Evolutionary conservation across 2,113 vertebrate genomes (phyloP).

Genomic region (Ailurus styani): DNA sequence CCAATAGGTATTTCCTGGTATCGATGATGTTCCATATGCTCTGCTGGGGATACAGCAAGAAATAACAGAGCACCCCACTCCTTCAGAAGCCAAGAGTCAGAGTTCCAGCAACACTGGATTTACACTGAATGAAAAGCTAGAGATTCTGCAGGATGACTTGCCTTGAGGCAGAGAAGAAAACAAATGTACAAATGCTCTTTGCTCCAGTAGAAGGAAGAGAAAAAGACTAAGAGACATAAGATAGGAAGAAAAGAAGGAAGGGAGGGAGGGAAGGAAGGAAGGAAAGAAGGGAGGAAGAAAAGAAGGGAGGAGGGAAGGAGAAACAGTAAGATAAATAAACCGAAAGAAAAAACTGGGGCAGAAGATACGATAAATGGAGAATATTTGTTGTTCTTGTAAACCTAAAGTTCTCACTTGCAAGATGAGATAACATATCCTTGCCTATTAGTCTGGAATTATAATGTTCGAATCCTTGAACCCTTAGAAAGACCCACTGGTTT

Average conservation of each 20-base stretch:
- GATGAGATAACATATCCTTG: neutral
- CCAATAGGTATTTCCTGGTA: neutral
- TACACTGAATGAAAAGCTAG: neutral
- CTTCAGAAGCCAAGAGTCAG: neutral
- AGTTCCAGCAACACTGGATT: neutral
- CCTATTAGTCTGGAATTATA: neutral
- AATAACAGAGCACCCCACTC: neutral
- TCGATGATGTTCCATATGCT: neutral
- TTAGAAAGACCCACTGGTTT: neutral
- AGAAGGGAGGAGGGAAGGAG: accelerated
- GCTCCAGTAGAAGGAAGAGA: neutral
- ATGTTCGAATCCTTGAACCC: neutral
- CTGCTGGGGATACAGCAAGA: neutral
- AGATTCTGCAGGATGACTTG: neutral
- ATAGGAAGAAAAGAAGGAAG: neutral
- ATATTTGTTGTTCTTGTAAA: neutral
- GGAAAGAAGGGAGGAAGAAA: neutral
- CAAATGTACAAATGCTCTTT: neutral
- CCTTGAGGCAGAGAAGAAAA: neutral
- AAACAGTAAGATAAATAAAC: neutral
- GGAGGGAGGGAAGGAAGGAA: neutral
- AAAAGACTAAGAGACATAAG: neutral
- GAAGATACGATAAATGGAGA: neutral
- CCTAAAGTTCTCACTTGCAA: neutral
- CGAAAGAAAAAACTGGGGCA: neutral